phyloP scores from a whole-genome alignment of 2,888 invertebrate genomes.

The Athetis lepigone region DNA sequence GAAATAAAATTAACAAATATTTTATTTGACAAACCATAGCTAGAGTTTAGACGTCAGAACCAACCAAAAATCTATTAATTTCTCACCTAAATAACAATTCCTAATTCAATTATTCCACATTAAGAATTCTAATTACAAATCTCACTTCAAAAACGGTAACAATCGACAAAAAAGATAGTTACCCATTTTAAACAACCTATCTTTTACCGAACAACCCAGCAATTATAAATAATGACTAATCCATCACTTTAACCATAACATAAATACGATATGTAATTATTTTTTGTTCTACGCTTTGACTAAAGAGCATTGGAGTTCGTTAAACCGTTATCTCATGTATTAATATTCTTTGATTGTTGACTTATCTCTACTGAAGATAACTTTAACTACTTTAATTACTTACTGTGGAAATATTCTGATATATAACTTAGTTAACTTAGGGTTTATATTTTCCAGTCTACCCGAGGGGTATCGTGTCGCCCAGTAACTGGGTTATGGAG shows the following conservation, averaged over 20 bases:
- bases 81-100: not conserved
- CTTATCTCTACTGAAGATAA: constrained; percentile 77
- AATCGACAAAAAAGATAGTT: not conserved
- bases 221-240: constrained; percentile 33
- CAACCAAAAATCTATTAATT: not conserved
- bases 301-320: constrained; percentile 83
- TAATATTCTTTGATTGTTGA: constrained; percentile 88
- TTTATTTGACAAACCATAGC: too few relatives aligned
- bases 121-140: not conserved
- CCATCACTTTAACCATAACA: constrained; percentile 20
- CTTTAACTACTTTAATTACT: constrained; percentile 67
- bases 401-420: constrained; percentile 61
- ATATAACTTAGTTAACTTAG: constrained; percentile 21
- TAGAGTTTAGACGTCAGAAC: too few relatives aligned
- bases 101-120: not conserved
- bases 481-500: too few relatives aligned
- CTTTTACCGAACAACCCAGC: not conserved
- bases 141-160: not conserved
- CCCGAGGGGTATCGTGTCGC: too few relatives aligned
- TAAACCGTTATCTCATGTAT: constrained; percentile 81
- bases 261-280: constrained; percentile 42
- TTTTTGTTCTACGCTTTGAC: constrained; percentile 79
- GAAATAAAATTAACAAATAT: too few relatives aligned
- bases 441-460: too few relatives aligned
- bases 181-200: not conserved